Conservation (phyloP, 2,113 vertebrate species). For the Heterotis niloticus region DNA sequence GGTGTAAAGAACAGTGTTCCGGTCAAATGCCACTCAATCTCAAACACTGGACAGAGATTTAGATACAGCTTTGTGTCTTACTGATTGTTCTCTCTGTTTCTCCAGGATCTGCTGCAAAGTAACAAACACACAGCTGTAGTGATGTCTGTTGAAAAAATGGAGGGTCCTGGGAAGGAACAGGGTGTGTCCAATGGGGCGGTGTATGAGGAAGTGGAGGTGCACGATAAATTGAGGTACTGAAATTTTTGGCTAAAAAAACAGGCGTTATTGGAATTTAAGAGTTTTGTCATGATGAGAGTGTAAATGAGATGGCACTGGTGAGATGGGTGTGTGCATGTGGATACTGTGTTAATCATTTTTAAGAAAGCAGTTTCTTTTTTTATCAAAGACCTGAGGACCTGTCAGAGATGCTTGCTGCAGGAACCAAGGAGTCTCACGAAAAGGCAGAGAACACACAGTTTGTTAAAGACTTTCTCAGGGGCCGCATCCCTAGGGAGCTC, state of each 20-base stretch:
- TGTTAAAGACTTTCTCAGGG: slow-evolving; percentile 92
- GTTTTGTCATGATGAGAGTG: too few species aligned
- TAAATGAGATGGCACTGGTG: neutral
- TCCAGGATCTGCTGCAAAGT: slow-evolving; percentile 14
- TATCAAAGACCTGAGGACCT: slow-evolving; percentile 75
- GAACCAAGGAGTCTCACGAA: slow-evolving; percentile 89
- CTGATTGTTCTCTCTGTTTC: neutral
- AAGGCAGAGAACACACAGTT: slow-evolving; percentile 89
- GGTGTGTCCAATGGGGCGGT: slow-evolving; percentile 47
- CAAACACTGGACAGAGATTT: neutral
- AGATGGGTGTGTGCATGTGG: neutral
- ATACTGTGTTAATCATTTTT: neutral
- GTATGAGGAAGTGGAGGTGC: slow-evolving; percentile 44
- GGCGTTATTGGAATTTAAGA: too few species aligned
- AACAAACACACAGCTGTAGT: slow-evolving; percentile 15
- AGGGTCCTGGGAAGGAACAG: slow-evolving; percentile 35
- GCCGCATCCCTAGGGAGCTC: slow-evolving; percentile 81
- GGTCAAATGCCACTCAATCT: neutral
- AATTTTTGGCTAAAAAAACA: neutral
- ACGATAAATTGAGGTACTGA: slow-evolving; percentile 45
- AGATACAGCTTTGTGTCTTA: neutral
- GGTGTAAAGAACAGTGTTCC: neutral
- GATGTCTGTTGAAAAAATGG: slow-evolving; percentile 51
- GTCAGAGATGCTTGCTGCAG: slow-evolving; percentile 87
- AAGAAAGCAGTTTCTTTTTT: neutral